Percentiles rank a stretch among this genome's conserved stretches.
phyloP scores from a whole-genome alignment of 2,888 invertebrate species.

The Laothoe populi region DNA sequence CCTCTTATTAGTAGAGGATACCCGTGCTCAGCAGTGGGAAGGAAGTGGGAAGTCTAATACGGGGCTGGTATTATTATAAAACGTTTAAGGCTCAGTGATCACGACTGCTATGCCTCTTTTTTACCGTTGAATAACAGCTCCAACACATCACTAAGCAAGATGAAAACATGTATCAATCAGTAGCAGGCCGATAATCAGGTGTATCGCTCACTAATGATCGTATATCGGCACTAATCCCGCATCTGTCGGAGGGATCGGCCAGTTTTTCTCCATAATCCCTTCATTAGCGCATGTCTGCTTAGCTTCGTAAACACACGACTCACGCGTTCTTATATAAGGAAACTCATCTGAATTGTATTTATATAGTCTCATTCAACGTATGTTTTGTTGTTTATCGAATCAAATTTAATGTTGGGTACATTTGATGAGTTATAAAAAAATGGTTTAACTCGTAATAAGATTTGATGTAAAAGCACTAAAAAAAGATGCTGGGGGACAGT shows the following conservation, averaged over 20 bases:
- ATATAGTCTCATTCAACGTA: no score
- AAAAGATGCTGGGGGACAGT: no score
- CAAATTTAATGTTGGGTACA: no score
- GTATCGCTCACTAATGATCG: slow-evolving; percentile 77
- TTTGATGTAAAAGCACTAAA: no score
- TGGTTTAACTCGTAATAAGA: no score
- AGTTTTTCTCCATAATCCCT: slow-evolving; percentile 78
- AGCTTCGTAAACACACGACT: slow-evolving; percentile 52
- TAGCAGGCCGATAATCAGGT: slow-evolving; percentile 68
- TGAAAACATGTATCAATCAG: slow-evolving; percentile 57
- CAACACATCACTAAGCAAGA: background rate
- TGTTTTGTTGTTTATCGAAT: no score
- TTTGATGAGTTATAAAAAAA: no score
- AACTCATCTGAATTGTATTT: background rate
- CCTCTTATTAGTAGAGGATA: no score
- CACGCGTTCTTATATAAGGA: background rate
- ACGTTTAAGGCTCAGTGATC: background rate
- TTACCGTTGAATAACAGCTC: background rate
- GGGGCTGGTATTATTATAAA: no score
- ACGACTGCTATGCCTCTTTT: background rate
- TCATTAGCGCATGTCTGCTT: slow-evolving; percentile 71
- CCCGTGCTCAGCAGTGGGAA: no score
- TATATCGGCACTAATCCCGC: slow-evolving; percentile 71
- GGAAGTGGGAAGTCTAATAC: no score
- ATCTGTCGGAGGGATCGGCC: slow-evolving; percentile 59